A percentile compares a stretch with the other conserved stretches of the same genome.
Conservation (phyloP, 2,797 vertebrate species). For the Tolypeutes matacus region DNA sequence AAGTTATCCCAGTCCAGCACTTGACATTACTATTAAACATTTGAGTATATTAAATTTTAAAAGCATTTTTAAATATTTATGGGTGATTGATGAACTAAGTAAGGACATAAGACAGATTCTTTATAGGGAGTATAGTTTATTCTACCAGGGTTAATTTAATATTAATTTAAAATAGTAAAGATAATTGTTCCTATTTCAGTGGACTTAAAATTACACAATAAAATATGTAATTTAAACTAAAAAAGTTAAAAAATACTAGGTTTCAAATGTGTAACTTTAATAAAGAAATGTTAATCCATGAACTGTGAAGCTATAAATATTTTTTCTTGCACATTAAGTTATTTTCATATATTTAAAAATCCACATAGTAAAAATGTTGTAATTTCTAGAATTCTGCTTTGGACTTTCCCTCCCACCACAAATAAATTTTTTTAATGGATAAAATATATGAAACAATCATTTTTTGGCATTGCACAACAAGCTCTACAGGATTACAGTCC, state of each 20-base stretch:
- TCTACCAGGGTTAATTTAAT: background rate
- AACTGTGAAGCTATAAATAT: background rate
- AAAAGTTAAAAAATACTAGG: background rate
- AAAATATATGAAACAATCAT: background rate
- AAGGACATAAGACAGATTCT: background rate
- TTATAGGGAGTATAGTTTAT: background rate
- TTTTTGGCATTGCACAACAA: background rate
- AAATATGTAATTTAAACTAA: background rate
- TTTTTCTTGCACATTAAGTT: background rate
- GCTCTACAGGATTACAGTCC: background rate
- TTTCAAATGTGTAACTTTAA: slow-evolving; percentile 1
- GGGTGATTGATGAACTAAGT: background rate
- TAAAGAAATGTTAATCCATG: background rate
- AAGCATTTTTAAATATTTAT: slow-evolving; percentile 16
- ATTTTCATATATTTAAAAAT: background rate
- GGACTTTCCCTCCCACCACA: background rate
- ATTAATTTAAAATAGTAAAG: slow-evolving; percentile 26
- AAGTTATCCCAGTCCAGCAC: background rate
- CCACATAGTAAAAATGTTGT: background rate
- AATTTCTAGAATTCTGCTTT: background rate
- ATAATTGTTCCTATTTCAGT: background rate
- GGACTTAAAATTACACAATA: background rate
- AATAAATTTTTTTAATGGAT: background rate
- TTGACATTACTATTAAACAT: background rate
- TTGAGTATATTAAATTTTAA: background rate